phyloP scores from a whole-genome alignment of 2,888 invertebrate species.

The Phyllotreta striolata region DNA sequence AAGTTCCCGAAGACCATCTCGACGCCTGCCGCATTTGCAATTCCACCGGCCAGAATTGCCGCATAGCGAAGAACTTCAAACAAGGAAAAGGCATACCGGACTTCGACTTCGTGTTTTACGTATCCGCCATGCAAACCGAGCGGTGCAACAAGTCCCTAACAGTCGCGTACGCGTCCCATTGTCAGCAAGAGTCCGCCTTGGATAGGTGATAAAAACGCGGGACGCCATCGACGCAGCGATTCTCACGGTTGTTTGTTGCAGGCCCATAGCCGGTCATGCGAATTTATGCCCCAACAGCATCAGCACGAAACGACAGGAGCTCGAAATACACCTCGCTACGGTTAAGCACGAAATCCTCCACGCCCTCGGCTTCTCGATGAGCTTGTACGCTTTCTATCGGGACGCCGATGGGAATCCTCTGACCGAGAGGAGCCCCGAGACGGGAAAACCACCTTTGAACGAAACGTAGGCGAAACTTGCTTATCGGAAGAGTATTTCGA shows the following conservation, averaged over 20 bases:
- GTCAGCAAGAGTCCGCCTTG: conserved; percentile 92
- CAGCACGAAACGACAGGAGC: conserved; percentile 88
- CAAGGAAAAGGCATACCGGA: conserved; percentile 76
- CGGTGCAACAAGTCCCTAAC: conserved; percentile 91
- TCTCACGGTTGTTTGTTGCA: conserved; percentile 57
- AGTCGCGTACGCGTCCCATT: conserved; percentile 98
- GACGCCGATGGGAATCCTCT: conserved; percentile 90
- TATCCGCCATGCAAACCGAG: conserved; percentile 92
- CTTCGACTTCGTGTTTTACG: conserved; percentile 96
- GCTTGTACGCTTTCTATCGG: conserved; percentile 94
- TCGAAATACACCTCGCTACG: conserved; percentile 91
- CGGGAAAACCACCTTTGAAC: conserved; percentile 88
- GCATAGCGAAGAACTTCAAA: conserved; percentile 64
- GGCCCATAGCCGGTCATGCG: conserved; percentile 98
- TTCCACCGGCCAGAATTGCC: conserved; percentile 84
- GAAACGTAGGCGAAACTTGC: conserved; percentile 73
- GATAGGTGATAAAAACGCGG: conserved; percentile 65
- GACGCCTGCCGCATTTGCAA: conserved; percentile 92
- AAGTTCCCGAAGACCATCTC: conserved; percentile 91
- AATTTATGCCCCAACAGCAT: conserved; percentile 97
- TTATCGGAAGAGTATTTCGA: conserved; percentile 1
- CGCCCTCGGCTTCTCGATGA: conserved; percentile 96
- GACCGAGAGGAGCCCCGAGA: conserved; percentile 79
- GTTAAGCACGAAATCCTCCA: conserved; percentile 99
- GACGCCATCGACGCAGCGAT: too few relatives aligned